phyloP scores from a whole-genome alignment of 2,113 vertebrate species.

The Casuarius casuarius region DNA sequence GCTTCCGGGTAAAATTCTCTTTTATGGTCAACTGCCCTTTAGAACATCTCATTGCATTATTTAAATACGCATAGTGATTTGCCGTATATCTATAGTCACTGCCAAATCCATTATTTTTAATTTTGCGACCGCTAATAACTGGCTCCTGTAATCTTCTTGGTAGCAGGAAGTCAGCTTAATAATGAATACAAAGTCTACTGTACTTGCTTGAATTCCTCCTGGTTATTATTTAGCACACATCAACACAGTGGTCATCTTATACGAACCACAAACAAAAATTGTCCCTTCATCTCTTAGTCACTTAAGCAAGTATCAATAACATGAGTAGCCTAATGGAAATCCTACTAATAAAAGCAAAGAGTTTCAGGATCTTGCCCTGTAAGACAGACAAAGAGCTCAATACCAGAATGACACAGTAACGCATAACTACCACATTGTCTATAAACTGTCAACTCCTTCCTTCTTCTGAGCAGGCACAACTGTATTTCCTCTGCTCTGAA shows the following conservation, averaged over 20 bases:
- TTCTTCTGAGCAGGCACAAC: neutral
- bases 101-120: neutral
- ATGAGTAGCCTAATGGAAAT: neutral
- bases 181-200: constrained; percentile 1
- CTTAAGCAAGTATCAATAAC: neutral
- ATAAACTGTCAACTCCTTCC: neutral
- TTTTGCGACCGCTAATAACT: neutral
- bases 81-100: neutral
- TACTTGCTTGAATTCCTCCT: neutral
- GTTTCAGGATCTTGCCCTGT: neutral
- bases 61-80: neutral
- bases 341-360: neutral
- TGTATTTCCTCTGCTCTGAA: neutral
- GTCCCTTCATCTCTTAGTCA: neutral
- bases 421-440: neutral
- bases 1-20: neutral
- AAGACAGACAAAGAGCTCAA: neutral
- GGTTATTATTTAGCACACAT: constrained; percentile 9
- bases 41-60: neutral
- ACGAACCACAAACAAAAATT: neutral
- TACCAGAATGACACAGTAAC: neutral
- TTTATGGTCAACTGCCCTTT: neutral
- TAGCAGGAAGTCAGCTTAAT: neutral
- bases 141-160: neutral
- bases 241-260: neutral